Base-by-base conservation (phyloP, 2,113 vertebrate species). In the Nansenia antarctica region DNA sequence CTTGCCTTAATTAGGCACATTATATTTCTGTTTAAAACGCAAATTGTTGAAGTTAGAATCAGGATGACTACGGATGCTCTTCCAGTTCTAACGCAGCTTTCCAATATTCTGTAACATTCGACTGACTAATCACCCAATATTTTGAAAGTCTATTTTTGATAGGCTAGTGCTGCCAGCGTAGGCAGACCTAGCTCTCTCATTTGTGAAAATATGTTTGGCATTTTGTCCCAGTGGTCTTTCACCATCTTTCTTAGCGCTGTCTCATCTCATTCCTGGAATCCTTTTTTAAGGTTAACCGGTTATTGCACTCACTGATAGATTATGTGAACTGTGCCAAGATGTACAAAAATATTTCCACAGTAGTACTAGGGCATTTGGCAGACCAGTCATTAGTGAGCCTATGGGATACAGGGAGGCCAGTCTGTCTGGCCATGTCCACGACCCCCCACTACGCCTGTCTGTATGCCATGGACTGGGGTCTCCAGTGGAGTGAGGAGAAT, bases 401-500 rank as follows among this genome's bases (percentile, higher is more conserved):
- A 20, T 64, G 66, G 78, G 77, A 45, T 76, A 55, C 70, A 67
- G 69, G 60, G 69, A 77, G 65, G 42, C 68, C 0, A 9, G 54
- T 53, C 58, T 66, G 70, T 77, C 72, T 74, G 59, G 59, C 67
- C 31, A 65, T 71, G 69, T 76, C 67, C 39, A 55, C 34, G 20
- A 7, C 6, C 26, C 6, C 9, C 30, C 57, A 70, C 63, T 42
- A n/a, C n/a, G n/a, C n/a, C n/a, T 55, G 55, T 77, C 65, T 66
- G 63, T 49, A 24, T 70, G 49, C 47, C 72, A 1, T 14, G n/a
- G 57, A 37, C 69, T 64, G 67, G 47, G 26, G 49, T 70, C 73
- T 87, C 79, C 62, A 72, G 47, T 58, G 62, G 39, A 72, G 55
- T 67, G 68, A 72, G 72, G 74, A 60, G 79, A 86, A 82, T 85